These are phyloP conservation scores for Paraescarpia echinospica DNA, from an alignment of 1,140 invertebrate species.

Conservation along the genomic window DNA sequence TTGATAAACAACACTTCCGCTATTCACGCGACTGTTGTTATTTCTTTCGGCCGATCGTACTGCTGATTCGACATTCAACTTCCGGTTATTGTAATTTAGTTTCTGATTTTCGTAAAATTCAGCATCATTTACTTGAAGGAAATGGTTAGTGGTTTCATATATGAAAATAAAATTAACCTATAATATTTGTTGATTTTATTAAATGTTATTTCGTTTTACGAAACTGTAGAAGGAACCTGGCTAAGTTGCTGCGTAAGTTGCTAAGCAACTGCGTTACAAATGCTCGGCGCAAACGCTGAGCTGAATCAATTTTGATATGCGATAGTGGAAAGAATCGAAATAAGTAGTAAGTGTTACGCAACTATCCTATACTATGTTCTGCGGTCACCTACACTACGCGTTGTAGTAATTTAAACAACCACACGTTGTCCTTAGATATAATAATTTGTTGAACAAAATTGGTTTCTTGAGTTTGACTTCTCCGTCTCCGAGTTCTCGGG, in stretches of 20 bases:
- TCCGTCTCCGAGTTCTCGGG: too few relatives aligned
- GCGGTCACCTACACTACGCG: neutral
- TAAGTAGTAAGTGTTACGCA: neutral
- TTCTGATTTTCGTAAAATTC: neutral
- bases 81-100: neutral
- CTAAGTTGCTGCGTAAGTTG: neutral
- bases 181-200: neutral
- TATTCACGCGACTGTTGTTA: neutral
- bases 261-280: slow-evolving; percentile 6
- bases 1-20: neutral
- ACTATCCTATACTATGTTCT: neutral
- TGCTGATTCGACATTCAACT: too few relatives aligned
- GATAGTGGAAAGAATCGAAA: slow-evolving; percentile 13
- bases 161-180: neutral
- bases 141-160: neutral
- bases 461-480: neutral
- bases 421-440: neutral
- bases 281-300: neutral
- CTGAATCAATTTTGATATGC: neutral
- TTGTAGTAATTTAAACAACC: neutral
- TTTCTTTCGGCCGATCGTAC: neutral
- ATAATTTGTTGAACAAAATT: neutral
- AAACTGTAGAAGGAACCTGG: neutral
- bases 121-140: neutral
- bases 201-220: neutral